Evolutionary conservation across 2,113 vertebrate genomes (phyloP).

Genomic region (Tyrannus savana): DNA sequence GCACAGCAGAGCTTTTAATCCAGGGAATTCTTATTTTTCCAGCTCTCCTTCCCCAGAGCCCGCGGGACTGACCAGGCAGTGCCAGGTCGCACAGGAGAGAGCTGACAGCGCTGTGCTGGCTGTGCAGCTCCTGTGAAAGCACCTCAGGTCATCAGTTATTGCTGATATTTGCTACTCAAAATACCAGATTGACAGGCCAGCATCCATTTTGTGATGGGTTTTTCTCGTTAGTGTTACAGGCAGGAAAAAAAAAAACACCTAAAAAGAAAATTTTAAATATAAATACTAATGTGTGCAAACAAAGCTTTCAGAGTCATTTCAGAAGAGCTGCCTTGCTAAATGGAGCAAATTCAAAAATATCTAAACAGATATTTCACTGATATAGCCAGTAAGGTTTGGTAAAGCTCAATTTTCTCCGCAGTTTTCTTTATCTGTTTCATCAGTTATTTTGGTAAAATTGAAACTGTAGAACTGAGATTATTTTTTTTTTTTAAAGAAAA

Average conservation of each 20-base stretch:
- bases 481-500: neutral
- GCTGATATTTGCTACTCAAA: neutral
- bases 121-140: neutral
- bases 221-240: neutral
- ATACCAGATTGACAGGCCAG: neutral
- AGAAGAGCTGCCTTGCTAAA: neutral
- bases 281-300: rapidly evolving
- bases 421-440: neutral
- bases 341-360: neutral
- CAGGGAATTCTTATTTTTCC: neutral
- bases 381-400: neutral
- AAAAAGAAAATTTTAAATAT: neutral
- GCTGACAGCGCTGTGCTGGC: neutral
- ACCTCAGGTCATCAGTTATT: neutral
- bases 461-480: neutral
- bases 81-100: neutral
- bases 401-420: neutral
- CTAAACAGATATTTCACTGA: neutral
- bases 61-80: neutral
- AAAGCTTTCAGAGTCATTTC: neutral
- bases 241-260: neutral
- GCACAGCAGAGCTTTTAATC: neutral
- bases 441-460: neutral
- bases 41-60: neutral
- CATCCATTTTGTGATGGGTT: neutral